phyloP scores from a whole-genome alignment of 2,888 invertebrate genomes.

The Pachymerium ferrugineum region DNA sequence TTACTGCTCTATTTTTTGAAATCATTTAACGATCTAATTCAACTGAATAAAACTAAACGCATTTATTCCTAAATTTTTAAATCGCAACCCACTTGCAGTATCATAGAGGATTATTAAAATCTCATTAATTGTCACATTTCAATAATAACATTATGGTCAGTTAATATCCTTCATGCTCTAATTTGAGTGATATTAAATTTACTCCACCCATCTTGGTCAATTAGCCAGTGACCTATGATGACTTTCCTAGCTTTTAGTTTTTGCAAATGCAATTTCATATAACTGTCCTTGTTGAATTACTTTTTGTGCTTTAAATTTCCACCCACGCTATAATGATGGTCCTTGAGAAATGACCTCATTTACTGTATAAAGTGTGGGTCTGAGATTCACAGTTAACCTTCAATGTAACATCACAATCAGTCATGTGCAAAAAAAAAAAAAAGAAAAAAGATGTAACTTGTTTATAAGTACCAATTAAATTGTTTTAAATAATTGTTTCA shows the following conservation, averaged over 20 bases:
- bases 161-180: not conserved
- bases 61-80: too few species aligned
- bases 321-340: not conserved
- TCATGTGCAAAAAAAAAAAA: not conserved
- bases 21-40: too few species aligned
- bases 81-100: too few species aligned
- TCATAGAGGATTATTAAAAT: too few species aligned
- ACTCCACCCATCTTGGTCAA: not conserved
- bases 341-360: slow-evolving; percentile 14
- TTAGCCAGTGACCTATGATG: not conserved
- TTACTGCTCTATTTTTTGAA: too few species aligned
- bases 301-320: not conserved
- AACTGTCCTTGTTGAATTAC: not conserved
- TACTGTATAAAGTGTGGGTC: not conserved
- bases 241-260: too few species aligned
- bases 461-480: not conserved
- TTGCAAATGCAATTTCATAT: too few species aligned
- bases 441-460: too few species aligned
- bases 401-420: not conserved
- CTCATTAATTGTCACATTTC: too few species aligned
- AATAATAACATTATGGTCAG: too few species aligned
- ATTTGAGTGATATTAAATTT: not conserved
- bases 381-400: slow-evolving; percentile 6
- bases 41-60: too few species aligned
- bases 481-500: too few species aligned